A percentile compares a stretch with the other conserved stretches of the same genome.
These are phyloP conservation scores for Rhinophrynus dorsalis DNA, from an alignment of 2,797 vertebrate species.

Conservation along the genomic window DNA sequence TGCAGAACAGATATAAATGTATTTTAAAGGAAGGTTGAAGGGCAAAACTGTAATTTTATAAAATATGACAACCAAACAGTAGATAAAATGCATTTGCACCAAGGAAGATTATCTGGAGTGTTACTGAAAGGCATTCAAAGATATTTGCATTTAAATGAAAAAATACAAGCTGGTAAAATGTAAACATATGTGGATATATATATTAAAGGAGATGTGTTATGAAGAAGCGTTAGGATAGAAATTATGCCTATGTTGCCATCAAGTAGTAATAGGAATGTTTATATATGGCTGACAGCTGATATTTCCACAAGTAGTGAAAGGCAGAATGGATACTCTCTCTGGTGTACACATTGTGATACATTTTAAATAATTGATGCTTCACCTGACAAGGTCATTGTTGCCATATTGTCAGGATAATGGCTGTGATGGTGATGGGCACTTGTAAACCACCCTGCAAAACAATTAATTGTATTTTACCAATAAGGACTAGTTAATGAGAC, in stretches of 20 bases:
- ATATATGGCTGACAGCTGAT: conserved; percentile 18
- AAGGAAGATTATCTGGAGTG: conserved; percentile 14
- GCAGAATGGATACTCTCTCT: conserved; percentile 28
- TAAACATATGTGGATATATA: conserved; percentile 30
- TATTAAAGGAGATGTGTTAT: conserved; percentile 19
- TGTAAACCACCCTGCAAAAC: conserved; percentile 30
- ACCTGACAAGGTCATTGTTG: conserved; percentile 42
- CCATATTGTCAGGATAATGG: conserved; percentile 42
- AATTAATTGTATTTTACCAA: conserved; percentile 26
- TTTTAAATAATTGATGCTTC: conserved; percentile 40
- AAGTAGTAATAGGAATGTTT: conserved; percentile 32
- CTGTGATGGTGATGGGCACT: conserved; percentile 35
- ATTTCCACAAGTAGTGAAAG: conserved; percentile 27
- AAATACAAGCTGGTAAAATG: conserved; percentile 31
- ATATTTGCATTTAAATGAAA: conserved; percentile 49
- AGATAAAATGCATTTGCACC: conserved; percentile 26
- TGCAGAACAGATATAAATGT: conserved; percentile 7
- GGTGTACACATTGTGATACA: conserved; percentile 34
- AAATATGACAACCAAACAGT: conserved; percentile 30
- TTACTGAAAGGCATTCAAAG: conserved; percentile 4
- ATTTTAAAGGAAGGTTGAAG: conserved; percentile 18
- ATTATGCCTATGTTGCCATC: conserved; percentile 2
- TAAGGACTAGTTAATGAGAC: conserved; percentile 19
- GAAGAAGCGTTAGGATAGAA: not conserved
- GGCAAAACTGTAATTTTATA: conserved; percentile 28